Percentiles rank a stretch among this genome's conserved stretches.
Evolutionary conservation across 1,140 invertebrate species (phyloP).

Genomic region (Lepidotrigona ventralis): DNA sequence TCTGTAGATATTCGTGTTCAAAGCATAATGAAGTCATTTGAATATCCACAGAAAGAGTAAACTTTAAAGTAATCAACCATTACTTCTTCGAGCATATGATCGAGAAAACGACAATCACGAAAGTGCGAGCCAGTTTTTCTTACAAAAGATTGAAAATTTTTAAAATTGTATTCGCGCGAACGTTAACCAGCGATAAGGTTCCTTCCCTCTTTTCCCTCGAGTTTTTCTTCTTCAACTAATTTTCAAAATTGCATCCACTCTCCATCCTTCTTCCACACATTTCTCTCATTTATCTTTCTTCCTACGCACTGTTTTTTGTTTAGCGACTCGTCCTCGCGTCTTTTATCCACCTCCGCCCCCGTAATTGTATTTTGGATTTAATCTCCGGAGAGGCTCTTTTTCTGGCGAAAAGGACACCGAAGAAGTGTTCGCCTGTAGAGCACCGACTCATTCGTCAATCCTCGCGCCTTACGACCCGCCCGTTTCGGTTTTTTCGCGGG

Average conservation of each 20-base stretch:
- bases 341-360: not conserved
- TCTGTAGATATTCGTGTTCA: too few relatives aligned
- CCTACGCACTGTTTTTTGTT: too few relatives aligned
- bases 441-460: constrained; percentile 58
- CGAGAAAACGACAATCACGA: too few relatives aligned
- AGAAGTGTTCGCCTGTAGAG: constrained; percentile 22
- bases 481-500: constrained; percentile 12
- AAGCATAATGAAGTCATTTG: too few relatives aligned
- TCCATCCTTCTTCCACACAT: not conserved
- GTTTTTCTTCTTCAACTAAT: not conserved
- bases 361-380: constrained; percentile 57
- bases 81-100: too few relatives aligned
- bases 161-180: too few relatives aligned
- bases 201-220: too few relatives aligned
- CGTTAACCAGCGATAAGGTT: too few relatives aligned
- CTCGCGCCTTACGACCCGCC: constrained; percentile 8
- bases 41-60: too few relatives aligned
- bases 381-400: constrained; percentile 37
- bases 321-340: not conserved
- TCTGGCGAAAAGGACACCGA: constrained; percentile 21
- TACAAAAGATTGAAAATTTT: too few relatives aligned
- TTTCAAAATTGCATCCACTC: not conserved
- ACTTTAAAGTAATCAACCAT: too few relatives aligned
- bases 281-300: not conserved
- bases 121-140: too few relatives aligned